phyloP scores from a whole-genome alignment of 2,888 invertebrate species.

The Arrhopalites spinosus region DNA sequence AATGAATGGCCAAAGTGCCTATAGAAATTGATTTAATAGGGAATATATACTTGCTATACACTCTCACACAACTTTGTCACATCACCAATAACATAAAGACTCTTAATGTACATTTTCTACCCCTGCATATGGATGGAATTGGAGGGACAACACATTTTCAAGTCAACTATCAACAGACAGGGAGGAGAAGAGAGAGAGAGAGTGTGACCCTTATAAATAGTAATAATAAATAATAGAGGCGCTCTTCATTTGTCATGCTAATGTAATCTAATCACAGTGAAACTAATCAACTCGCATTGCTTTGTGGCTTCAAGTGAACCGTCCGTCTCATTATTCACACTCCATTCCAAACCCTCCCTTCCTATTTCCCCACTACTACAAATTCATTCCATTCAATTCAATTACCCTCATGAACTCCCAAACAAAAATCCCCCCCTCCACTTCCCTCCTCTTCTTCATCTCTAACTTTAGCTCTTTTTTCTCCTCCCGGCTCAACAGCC shows the following conservation, averaged over 20 bases:
- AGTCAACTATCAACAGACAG: not conserved
- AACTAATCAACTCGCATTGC: slow-evolving; percentile 36
- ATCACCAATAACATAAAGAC: not conserved
- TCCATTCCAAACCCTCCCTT: slow-evolving; percentile 17
- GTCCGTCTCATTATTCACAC: slow-evolving; percentile 35
- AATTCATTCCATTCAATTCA: slow-evolving; percentile 18
- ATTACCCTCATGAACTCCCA: slow-evolving; percentile 28
- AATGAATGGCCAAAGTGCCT: too few species aligned
- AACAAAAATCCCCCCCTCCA: not conserved
- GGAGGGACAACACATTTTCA: too few species aligned
- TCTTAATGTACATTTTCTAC: not conserved
- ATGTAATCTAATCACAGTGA: slow-evolving; percentile 37
- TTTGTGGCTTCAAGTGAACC: slow-evolving; percentile 36
- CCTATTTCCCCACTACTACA: not conserved
- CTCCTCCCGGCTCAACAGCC: too few species aligned
- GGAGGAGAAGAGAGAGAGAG: not conserved
- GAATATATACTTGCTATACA: not conserved
- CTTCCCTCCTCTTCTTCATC: not conserved
- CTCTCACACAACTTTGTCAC: not conserved
- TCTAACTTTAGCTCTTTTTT: not conserved
- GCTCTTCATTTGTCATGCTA: slow-evolving; percentile 41
- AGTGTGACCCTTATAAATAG: slow-evolving; percentile 34
- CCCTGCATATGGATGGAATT: not conserved
- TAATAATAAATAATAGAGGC: slow-evolving; percentile 35
- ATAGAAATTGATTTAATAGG: too few species aligned